These are phyloP conservation scores for Trichogramma dendrolimi DNA, from an alignment of 2,888 invertebrate species.

Conservation along the genomic window DNA sequence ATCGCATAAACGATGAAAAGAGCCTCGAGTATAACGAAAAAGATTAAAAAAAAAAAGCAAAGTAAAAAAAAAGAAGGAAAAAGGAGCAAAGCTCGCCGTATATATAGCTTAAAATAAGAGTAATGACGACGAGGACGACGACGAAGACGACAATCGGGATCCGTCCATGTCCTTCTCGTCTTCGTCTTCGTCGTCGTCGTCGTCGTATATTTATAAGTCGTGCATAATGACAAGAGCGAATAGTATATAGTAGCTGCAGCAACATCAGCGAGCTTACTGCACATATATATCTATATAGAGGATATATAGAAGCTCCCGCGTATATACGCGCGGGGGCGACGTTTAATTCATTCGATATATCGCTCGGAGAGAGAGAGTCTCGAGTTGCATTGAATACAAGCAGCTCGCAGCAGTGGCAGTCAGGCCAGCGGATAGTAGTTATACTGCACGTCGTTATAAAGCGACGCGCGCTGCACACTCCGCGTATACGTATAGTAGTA, in stretches of 20 bases:
- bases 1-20: background rate
- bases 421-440: background rate
- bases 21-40: background rate
- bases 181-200: too few relatives aligned
- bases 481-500: background rate
- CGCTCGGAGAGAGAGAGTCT: conserved; percentile 15
- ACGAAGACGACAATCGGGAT: conserved; percentile 12
- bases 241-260: background rate
- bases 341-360: conserved; percentile 29
- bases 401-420: background rate
- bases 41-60: background rate
- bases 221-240: conserved; percentile 26
- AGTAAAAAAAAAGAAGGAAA: background rate
- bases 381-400: background rate
- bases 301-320: too few relatives aligned
- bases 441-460: too few relatives aligned
- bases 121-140: background rate
- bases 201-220: background rate
- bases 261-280: too few relatives aligned
- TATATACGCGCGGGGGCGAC: conserved; percentile 3
- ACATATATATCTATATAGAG: too few relatives aligned
- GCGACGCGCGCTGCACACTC: background rate
- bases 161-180: conserved; percentile 6
- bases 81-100: background rate
- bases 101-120: background rate